Conservation (phyloP, 2,797 vertebrate genomes). For the Prunella strophiata region DNA sequence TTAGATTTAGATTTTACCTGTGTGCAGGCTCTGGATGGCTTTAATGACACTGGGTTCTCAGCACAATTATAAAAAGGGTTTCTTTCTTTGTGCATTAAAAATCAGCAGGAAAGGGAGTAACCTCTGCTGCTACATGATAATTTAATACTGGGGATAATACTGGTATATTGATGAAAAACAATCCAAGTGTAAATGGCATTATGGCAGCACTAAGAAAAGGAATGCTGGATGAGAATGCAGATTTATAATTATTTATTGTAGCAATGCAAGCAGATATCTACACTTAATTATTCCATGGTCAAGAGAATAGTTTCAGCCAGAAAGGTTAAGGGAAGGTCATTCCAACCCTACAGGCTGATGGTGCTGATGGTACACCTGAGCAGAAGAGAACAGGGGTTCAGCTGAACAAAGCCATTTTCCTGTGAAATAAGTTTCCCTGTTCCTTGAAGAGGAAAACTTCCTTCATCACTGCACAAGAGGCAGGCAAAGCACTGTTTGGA, state of each 20-base stretch:
- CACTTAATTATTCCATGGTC: not conserved
- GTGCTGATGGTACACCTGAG: not conserved
- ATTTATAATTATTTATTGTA: not conserved
- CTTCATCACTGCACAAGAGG: not conserved
- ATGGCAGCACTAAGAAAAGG: not conserved
- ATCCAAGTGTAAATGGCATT: not conserved
- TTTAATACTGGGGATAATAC: not conserved
- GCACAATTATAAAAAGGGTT: not conserved
- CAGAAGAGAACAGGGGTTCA: not conserved
- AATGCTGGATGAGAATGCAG: not conserved
- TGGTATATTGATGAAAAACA: not conserved
- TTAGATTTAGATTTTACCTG: not conserved
- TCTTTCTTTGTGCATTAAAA: conserved; percentile 5
- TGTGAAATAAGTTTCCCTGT: not conserved
- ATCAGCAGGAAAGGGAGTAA: not conserved
- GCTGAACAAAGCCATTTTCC: not conserved
- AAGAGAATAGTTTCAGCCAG: not conserved
- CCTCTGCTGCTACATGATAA: not conserved
- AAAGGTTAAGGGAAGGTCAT: not conserved
- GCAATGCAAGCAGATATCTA: not conserved
- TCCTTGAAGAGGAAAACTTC: not conserved
- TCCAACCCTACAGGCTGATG: not conserved
- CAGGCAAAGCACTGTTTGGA: not conserved
- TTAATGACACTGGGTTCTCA: not conserved
- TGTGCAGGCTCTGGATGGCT: not conserved